phyloP scores from a whole-genome alignment of 2,888 invertebrate genomes.

The Lithophane semibrunnea region DNA sequence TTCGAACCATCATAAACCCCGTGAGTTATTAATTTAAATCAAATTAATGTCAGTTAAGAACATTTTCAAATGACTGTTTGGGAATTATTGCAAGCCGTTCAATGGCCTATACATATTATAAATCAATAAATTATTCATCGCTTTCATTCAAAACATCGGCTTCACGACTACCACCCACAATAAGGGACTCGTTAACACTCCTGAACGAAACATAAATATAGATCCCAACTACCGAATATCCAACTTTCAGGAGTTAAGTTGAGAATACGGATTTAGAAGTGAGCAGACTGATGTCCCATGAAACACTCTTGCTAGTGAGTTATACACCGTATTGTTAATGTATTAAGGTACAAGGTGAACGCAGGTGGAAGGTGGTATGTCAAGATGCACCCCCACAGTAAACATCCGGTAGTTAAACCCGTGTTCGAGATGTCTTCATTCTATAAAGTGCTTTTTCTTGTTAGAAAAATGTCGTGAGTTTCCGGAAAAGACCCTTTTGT shows the following conservation, averaged over 20 bases:
- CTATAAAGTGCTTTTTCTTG: conserved; percentile 80
- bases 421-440: conserved; percentile 73
- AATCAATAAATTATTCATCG: conserved; percentile 66
- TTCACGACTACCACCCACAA: conserved; percentile 68
- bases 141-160: conserved; percentile 56
- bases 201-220: conserved; percentile 68
- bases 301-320: conserved; percentile 20
- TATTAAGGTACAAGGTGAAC: conserved; percentile 44
- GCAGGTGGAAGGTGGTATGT: conserved; percentile 42
- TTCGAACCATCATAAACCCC: not conserved
- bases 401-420: conserved; percentile 82
- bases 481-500: conserved; percentile 52
- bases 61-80: not conserved
- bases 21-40: not conserved
- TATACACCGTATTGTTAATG: conserved; percentile 50
- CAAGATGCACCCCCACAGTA: conserved; percentile 65
- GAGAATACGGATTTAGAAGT: conserved; percentile 67
- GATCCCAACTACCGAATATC: conserved; percentile 68
- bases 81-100: conserved; percentile 7
- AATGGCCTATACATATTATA: conserved; percentile 21
- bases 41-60: not conserved
- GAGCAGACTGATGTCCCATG: conserved; percentile 30
- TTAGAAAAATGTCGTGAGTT: conserved; percentile 68
- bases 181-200: conserved; percentile 70
- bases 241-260: conserved; percentile 54